Evolutionary conservation across 2,888 invertebrate genomes (phyloP), one percentile per base, ranked within the genome.

Genomic region (Aproaerema taeniolella): DNA sequence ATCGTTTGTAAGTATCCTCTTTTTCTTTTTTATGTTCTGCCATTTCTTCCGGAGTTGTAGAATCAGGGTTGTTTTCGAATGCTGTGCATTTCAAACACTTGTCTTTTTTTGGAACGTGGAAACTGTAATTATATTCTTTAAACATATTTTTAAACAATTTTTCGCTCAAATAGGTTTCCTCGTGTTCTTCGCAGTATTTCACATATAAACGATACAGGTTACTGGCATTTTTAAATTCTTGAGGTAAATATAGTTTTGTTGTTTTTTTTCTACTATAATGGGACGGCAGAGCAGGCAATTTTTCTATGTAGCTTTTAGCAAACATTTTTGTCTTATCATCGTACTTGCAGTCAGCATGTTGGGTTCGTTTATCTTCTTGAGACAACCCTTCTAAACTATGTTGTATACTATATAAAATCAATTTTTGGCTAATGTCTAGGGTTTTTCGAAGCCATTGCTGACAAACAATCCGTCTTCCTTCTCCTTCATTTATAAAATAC

Each of bases 401-500:
- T 17, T 42, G n/a, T 34, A 16, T 7, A 7, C 41, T 50, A 30
- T 47, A 47, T 25, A 44, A 14, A 20, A 50, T 10, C 26, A 26
- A 46, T 31, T 25, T 48, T 39, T 50, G 47, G 16, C 28, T 44
- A 38, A 49, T 28, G 40, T 48, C 41, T 6, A 48, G 31, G 13
- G 47, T 50, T 9, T 42, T 37, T n/a, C 47, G 20, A 37, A 46
- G 16, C 39, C 47, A 47, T 17, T 50, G 30, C 37, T 50, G 47
- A 28, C 50, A 47, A 2, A 50, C 50, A 28, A 46, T 31, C 31
- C 34, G 31, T n/a, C 33, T 42, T n/a, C 33, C 50, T 38, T 50
- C 47, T 5, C 38, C 43, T 17, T 50, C 38, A 30, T 50, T 50
- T 4, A 47, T 47, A 45, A 41, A 47, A 32, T 50, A 49, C 29